Evolutionary conservation across 1,140 invertebrate species (phyloP), one percentile per base, ranked within the genome.

Genomic region (Drosophila yakuba): DNA sequence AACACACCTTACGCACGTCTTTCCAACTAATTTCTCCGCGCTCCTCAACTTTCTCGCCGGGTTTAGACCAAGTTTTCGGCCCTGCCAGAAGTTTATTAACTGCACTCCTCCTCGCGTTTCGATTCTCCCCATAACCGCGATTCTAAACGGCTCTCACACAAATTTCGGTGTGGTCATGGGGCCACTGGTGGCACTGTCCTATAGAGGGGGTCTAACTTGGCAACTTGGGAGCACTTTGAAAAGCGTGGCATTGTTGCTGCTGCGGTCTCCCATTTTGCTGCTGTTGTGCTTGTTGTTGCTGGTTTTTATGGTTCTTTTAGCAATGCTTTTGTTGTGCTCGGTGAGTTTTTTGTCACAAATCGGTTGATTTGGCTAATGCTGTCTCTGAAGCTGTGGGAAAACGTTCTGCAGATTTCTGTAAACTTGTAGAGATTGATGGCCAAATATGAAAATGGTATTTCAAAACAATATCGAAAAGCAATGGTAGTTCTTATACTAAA

Each of bases 1-100:
- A 76, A 48, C 80, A 85, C 81, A 84, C 80, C 80, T 85, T 74
- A 85, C 80, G 80, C 80, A 85, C 80, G 80, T 84, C 80, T 85
- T 80, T 73, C 80, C 51, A 85, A 80, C 81, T 80, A 80, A 84
- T 84, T 84, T 84, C 76, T 77, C 72, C 58, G 72, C 76, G 73
- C 76, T 79, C 44, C 80, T 83, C 73, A 84, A 85, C 58, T 76
- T 84, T 80, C 35, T 43, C 64, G 58, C 32, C 15, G 44, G 23
- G 25, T 52, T 54, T 68, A 25, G 64, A 58, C 68, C 68, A 71
- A 71, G 56, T 68, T 78, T 56, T 60, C 59, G 68, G 54, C 77
- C 67, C 59, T 60, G 79, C 74, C 61, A 83, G 63, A 83, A 82
- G 80, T 83, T 83, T 82, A 82, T 82, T 71, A 71, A 72, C 68